phyloP scores from a whole-genome alignment of 2,888 invertebrate species.

The Agriotes lineatus region DNA sequence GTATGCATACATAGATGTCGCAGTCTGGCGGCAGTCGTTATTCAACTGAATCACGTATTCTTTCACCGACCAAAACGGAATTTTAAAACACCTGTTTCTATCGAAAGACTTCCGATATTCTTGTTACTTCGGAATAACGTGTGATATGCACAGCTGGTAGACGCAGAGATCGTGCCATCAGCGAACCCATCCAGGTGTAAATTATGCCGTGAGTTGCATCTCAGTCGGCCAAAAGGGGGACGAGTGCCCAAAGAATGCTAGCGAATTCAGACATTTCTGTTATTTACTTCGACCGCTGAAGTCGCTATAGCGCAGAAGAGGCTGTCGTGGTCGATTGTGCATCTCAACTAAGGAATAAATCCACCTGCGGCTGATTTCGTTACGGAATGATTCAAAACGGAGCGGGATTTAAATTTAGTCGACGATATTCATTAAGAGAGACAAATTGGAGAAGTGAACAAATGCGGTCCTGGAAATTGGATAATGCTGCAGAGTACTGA shows the following conservation, averaged over 20 bases:
- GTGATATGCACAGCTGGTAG: constrained; percentile 1
- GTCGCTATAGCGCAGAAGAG: not conserved
- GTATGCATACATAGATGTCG: too few relatives aligned
- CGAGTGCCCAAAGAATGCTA: not conserved
- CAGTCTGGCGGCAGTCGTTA: too few relatives aligned
- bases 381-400: too few relatives aligned
- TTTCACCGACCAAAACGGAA: not conserved
- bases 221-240: not conserved
- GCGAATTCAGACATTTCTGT: not conserved
- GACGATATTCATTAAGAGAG: too few relatives aligned
- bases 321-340: not conserved
- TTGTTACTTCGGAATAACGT: not conserved
- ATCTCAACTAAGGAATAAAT: not conserved
- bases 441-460: too few relatives aligned
- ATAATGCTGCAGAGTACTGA: too few relatives aligned
- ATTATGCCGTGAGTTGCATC: not conserved
- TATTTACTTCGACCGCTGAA: not conserved
- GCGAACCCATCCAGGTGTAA: not conserved
- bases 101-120: not conserved
- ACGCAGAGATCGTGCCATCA: not conserved
- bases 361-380: not conserved
- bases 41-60: too few relatives aligned
- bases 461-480: too few relatives aligned
- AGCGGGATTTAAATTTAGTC: too few relatives aligned
- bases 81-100: not conserved